phyloP scores from a whole-genome alignment of 2,797 vertebrate genomes.

The Rhinatrema bivittatum region DNA sequence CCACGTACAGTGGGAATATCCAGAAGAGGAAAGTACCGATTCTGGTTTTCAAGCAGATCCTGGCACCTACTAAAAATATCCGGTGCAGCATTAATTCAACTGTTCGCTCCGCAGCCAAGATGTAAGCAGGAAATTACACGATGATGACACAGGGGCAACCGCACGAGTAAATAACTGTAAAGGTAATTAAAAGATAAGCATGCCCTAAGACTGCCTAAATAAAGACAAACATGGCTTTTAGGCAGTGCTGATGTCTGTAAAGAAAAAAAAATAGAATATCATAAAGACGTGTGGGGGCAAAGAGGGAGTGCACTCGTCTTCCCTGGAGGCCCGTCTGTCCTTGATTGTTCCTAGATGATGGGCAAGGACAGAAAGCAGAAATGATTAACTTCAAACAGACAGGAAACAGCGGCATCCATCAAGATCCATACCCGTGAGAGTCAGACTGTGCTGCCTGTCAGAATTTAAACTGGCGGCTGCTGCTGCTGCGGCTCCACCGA shows the following conservation, averaged over 20 bases:
- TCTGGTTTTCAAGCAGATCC: too few relatives aligned
- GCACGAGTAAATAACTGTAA: too few relatives aligned
- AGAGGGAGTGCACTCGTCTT: neutral
- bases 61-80: too few relatives aligned
- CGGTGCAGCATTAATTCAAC: neutral
- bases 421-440: neutral
- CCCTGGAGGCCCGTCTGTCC: constrained; percentile 14
- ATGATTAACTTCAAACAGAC: constrained; percentile 24
- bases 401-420: constrained; percentile 10
- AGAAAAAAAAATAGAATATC: constrained; percentile 11
- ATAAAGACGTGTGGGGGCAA: too few relatives aligned
- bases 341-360: constrained; percentile 7
- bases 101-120: neutral
- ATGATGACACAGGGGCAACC: neutral
- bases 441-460: constrained; percentile 22
- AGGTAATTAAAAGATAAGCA: neutral
- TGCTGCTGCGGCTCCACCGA: constrained; percentile 18
- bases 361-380: constrained; percentile 20
- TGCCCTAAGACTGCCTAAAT: neutral
- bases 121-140: neutral
- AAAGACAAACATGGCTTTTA: constrained; percentile 1
- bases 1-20: neutral
- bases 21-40: neutral
- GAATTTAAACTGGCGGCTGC: constrained; percentile 34
- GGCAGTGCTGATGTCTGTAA: neutral